Evolutionary conservation across 2,113 vertebrate species (phyloP), one percentile per base, ranked within the genome.

Genomic region (Catharus bicknelli): DNA sequence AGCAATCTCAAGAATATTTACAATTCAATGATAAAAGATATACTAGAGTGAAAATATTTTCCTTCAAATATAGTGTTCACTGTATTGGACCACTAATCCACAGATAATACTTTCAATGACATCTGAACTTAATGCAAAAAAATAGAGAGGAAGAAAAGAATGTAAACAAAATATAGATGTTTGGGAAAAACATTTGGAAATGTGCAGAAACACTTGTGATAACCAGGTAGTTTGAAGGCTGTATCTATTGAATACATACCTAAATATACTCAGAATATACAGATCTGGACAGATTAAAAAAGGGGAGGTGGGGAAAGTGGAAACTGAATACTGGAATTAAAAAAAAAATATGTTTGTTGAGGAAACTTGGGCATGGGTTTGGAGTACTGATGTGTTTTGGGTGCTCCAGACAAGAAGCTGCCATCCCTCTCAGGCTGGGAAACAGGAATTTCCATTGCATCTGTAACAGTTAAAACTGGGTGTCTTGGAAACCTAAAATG

Each of bases 1-100:
- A 95, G n/a, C 27, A 84, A 92, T 19, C 32, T 59, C 16, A 84
- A 78, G 11, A 84, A 75, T 86, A 70, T 89, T 93, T 86, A 77
- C 53, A 83, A 34, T 59, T 63, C 30, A 84, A 18, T 47, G 73
- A 63, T 70, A 86, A 84, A 74, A 78, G 21, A 67, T 34, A 81
- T 2, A 9, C 13, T 64, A 29, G 7, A 72, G 16, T 14, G 21
- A 89, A 86, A 86, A 81, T 72, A 43, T 32, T 51, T 89, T 91
- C 30, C 73, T 92, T 86, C 38, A 72, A 82, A 61, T 48, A 30
- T 3, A 68, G 1, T n/a, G 13, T 21, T 89, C 69, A 18, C 26
- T 90, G 10, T 30, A 34, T 57, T 67, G 10, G 43, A 38, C 11
- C 16, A 76, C 20, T 87, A 63, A 64, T 45, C n/a, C 48, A 72